Conservation (phyloP, 2,888 invertebrate genomes). For the Acleris holmiana region DNA sequence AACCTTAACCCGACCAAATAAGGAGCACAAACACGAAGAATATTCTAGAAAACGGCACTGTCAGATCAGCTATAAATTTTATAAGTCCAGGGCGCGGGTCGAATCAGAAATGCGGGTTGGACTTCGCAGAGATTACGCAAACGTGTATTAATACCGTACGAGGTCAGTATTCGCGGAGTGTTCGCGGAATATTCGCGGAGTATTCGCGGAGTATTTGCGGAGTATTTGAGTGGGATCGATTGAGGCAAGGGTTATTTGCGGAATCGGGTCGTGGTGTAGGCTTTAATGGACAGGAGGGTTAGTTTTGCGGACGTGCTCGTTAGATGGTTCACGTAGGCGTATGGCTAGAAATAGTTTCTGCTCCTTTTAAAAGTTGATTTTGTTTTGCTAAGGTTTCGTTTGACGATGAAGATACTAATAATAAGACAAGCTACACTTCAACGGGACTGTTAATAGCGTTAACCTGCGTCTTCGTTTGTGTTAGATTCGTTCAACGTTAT, state of each 20-base stretch:
- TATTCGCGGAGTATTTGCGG: slow-evolving; percentile 9
- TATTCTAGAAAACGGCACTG: slow-evolving; percentile 56
- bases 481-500: no score
- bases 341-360: no score
- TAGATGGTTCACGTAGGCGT: not conserved
- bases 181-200: slow-evolving; percentile 1
- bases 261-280: slow-evolving; percentile 36
- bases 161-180: slow-evolving; percentile 13
- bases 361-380: no score
- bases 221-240: slow-evolving; percentile 6
- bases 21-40: not conserved
- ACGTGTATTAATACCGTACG: slow-evolving; percentile 57
- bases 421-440: no score
- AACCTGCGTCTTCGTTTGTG: no score
- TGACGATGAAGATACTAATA: no score
- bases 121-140: slow-evolving; percentile 72
- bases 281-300: slow-evolving; percentile 22
- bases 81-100: slow-evolving; percentile 71
- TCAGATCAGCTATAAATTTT: slow-evolving; percentile 84
- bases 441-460: no score
- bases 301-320: slow-evolving; percentile 21
- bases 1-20: slow-evolving; percentile 1
- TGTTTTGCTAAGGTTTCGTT: no score
- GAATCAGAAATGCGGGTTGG: slow-evolving; percentile 68
- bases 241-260: slow-evolving; percentile 35